Base-by-base conservation (phyloP, 2,888 invertebrate genomes). In the Lutraria lutraria region DNA sequence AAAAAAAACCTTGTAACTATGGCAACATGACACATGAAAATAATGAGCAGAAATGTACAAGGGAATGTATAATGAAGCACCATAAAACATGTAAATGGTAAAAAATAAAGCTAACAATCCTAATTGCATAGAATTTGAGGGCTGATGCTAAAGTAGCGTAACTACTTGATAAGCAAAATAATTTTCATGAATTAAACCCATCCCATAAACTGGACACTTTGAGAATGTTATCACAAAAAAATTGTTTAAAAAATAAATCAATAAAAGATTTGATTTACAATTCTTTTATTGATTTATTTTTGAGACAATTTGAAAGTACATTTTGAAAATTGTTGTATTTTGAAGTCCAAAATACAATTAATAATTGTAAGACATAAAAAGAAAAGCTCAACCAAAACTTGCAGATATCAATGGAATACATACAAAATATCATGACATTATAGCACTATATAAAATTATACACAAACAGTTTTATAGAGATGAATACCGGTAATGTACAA, bases 41-140 rank as follows among this genome's bases (percentile, higher is more conserved):
- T 19, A 34, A 56, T 56, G 63, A 83, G 72, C 53, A 84, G 76
- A 76, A 84, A 84, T 53, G 19, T 81, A 81, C 15, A 84, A n/a
- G 8, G 84, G 84, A 84, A 84, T 84, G 84, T 84, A 54, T 84
- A 21, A 1, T 52, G 76, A 84, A 84, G 84, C 84, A 84, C 83
- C 83, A 83, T 63, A 15, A 68, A 52, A 34, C 29, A 63, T n/a
- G n/a, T 68, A 43, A 43, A 68, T 12, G 6, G n/a, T 56, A 54
- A 82, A 53, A 34, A 52, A 60, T 19, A 34, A n/a, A 81, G 52
- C 52, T 52, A 34, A 76, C 13, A 76, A 76, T 31, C 34, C 13
- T 34, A 19, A 76, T 76, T 76, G 76, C 76, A 76, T 76, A 76
- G 76, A 56, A 19, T 19, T 43, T 43, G 8, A 43, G 43, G 43